Evolutionary conservation across 1,140 invertebrate species (phyloP).

Genomic region (Neelides sp.): DNA sequence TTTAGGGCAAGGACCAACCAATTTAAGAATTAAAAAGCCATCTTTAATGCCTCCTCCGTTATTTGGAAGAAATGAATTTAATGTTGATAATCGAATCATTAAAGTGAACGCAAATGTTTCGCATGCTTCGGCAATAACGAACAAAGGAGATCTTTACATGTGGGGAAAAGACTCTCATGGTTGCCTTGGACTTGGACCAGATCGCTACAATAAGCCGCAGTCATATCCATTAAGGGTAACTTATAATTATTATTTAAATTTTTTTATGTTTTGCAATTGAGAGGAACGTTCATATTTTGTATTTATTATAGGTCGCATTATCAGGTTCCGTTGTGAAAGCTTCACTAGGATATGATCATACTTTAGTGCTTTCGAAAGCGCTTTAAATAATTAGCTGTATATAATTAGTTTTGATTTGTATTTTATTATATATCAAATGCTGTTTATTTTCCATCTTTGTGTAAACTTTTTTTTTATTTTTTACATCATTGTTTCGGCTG

Average conservation of each 20-base stretch:
- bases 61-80: conserved; percentile 74
- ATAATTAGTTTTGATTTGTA: too few species aligned
- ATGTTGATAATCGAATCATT: conserved; percentile 49
- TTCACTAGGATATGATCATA: conserved; percentile 72
- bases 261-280: conserved; percentile 6
- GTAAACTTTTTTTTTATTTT: too few species aligned
- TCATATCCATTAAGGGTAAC: conserved; percentile 72
- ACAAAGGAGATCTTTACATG: conserved; percentile 64
- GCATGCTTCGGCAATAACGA: conserved; percentile 67
- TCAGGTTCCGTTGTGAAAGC: conserved; percentile 59
- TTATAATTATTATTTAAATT: conserved; percentile 12
- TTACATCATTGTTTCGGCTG: too few species aligned
- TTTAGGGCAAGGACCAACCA: conserved; percentile 70
- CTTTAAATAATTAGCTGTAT: too few species aligned
- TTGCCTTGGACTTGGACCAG: conserved; percentile 65
- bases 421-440: too few species aligned
- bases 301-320: conserved; percentile 46
- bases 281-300: conserved; percentile 6
- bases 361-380: conserved; percentile 57
- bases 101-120: conserved; percentile 60
- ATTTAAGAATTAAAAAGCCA: conserved; percentile 50
- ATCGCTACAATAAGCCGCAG: conserved; percentile 50
- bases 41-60: conserved; percentile 58
- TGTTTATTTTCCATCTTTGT: too few species aligned
- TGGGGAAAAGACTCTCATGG: conserved; percentile 80